phyloP scores from a whole-genome alignment of 1,140 invertebrate species.

The Drosophila nasuta region DNA sequence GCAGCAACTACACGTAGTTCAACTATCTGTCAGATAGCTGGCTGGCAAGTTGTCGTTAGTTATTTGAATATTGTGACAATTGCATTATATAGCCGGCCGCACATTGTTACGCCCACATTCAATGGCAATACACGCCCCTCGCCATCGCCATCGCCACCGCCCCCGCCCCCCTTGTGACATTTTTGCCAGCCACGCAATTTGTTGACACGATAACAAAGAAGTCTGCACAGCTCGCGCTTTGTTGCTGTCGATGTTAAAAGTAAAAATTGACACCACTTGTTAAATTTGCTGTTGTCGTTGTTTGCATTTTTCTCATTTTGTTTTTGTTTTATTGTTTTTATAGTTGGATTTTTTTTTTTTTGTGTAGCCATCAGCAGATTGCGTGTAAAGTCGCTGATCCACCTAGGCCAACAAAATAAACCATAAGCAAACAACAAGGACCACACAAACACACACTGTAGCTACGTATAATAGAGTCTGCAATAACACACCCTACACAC shows the following conservation, averaged over 20 bases:
- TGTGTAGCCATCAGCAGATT: slow-evolving; percentile 24
- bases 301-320: neutral
- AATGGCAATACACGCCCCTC: slow-evolving; percentile 6
- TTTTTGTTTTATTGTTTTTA: neutral
- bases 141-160: slow-evolving; percentile 3
- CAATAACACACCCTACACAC: neutral
- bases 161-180: neutral
- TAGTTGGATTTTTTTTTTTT: neutral
- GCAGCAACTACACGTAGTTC: neutral
- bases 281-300: slow-evolving; percentile 3
- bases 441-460: neutral
- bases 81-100: slow-evolving; percentile 11
- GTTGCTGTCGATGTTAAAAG: slow-evolving; percentile 9
- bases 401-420: slow-evolving; percentile 19
- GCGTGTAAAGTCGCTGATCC: slow-evolving; percentile 30
- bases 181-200: slow-evolving; percentile 10
- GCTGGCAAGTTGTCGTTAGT: slow-evolving; percentile 23
- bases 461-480: neutral
- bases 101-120: neutral
- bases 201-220: slow-evolving; percentile 16
- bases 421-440: slow-evolving; percentile 12
- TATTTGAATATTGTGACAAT: slow-evolving; percentile 34
- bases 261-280: slow-evolving; percentile 7
- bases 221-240: neutral
- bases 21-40: neutral